A percentile compares a stretch with the other conserved stretches of the same genome.
Evolutionary conservation across 2,888 invertebrate species (phyloP).

Genomic region (Bruchidius siliquastri): DNA sequence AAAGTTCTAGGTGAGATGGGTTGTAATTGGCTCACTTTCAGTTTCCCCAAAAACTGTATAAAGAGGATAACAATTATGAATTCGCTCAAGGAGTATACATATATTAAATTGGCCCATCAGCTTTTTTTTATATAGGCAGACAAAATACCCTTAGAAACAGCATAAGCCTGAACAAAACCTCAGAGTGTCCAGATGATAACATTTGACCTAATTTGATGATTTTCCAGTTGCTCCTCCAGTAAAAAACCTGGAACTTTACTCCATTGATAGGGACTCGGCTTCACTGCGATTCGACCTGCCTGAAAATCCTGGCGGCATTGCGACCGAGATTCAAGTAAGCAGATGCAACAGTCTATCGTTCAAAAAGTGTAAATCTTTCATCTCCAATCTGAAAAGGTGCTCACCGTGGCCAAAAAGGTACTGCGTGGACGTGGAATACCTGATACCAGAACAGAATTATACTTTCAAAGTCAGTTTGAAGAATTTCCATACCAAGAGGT

Average conservation of each 20-base stretch:
- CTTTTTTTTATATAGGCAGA: too few relatives aligned
- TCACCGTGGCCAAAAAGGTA: slow-evolving; percentile 35
- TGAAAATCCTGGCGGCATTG: slow-evolving; percentile 28
- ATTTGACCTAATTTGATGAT: not conserved
- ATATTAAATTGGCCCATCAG: too few relatives aligned
- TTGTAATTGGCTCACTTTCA: too few relatives aligned
- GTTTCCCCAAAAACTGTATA: too few relatives aligned
- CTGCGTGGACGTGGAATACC: slow-evolving; percentile 31
- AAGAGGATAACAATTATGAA: too few relatives aligned
- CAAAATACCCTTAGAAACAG: too few relatives aligned
- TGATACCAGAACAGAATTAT: slow-evolving; percentile 30
- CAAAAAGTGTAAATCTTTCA: slow-evolving; percentile 30
- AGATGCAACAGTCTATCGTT: slow-evolving; percentile 31
- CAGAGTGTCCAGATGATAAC: too few relatives aligned
- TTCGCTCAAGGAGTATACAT: too few relatives aligned
- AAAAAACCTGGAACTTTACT: slow-evolving; percentile 37
- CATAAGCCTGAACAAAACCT: too few relatives aligned
- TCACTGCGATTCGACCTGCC: slow-evolving; percentile 39
- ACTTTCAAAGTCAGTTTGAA: slow-evolving; percentile 34
- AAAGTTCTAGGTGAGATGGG: too few relatives aligned
- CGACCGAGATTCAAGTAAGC: slow-evolving; percentile 29
- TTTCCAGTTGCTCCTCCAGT: slow-evolving; percentile 36
- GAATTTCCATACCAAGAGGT: slow-evolving; percentile 33
- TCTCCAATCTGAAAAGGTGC: slow-evolving; percentile 30
- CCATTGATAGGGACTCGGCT: slow-evolving; percentile 32